Conservation (phyloP, 2,888 invertebrate genomes). For the Blomia tropicalis region DNA sequence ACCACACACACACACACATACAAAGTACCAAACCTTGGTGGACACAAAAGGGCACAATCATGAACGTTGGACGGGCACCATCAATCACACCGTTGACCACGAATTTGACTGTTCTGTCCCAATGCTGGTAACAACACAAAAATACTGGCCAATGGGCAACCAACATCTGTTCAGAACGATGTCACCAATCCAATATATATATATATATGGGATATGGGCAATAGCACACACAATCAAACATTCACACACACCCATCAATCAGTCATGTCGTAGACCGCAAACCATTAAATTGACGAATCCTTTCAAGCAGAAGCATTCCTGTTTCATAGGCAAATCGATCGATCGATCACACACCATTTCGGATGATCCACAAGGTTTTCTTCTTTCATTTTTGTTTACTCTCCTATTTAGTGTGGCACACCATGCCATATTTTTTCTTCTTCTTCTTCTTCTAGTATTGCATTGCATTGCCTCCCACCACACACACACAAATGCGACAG, state of each 20-base stretch:
- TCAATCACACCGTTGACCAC: slow-evolving; percentile 4
- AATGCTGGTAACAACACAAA: background rate
- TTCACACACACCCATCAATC: background rate
- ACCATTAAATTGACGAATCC: slow-evolving; percentile 14
- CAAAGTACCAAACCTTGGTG: background rate
- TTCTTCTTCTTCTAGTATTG: too few species aligned
- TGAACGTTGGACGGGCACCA: background rate
- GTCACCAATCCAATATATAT: background rate
- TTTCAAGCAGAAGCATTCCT: slow-evolving; percentile 6
- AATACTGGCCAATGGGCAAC: background rate
- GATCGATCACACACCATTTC: background rate
- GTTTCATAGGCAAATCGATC: background rate
- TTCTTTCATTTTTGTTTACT: background rate
- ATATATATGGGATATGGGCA: background rate
- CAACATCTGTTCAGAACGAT: slow-evolving; percentile 11
- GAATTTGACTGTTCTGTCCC: slow-evolving; percentile 6
- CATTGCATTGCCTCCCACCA: too few species aligned
- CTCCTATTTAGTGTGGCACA: background rate
- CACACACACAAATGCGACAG: too few species aligned
- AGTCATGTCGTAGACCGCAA: background rate
- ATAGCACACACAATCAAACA: background rate
- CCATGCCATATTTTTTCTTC: too few species aligned
- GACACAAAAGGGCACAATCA: slow-evolving; percentile 7
- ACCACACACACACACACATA: background rate
- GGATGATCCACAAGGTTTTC: background rate